phyloP scores from a whole-genome alignment of 2,888 invertebrate species.

The Hartigia nigra region DNA sequence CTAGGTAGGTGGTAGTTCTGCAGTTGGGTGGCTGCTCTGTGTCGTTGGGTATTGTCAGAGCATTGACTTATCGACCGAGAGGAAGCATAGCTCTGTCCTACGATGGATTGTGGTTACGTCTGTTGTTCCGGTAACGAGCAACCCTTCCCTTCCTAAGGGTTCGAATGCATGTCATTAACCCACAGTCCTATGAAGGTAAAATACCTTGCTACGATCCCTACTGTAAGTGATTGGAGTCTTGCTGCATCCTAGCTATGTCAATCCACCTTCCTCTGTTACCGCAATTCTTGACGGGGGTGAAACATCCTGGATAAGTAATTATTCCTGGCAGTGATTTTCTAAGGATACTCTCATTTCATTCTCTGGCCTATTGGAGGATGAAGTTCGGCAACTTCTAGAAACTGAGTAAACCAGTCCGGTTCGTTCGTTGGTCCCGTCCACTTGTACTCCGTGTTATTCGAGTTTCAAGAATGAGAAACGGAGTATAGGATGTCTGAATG shows the following conservation, averaged over 20 bases:
- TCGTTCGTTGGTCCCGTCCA: background rate
- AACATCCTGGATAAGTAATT: background rate
- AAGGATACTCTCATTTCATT: background rate
- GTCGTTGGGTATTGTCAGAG: slow-evolving; percentile 49
- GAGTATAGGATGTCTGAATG: background rate
- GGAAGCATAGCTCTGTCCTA: slow-evolving; percentile 19
- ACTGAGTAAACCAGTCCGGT: background rate
- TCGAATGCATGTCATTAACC: slow-evolving; percentile 5
- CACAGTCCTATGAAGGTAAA: background rate
- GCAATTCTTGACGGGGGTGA: background rate
- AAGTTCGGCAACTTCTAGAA: background rate
- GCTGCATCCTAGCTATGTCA: background rate
- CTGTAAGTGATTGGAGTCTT: background rate
- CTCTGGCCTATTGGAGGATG: background rate
- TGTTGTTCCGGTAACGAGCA: slow-evolving; percentile 45
- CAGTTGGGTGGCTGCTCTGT: background rate
- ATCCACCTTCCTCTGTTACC: background rate
- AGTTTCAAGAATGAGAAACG: background rate
- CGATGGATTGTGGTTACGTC: slow-evolving; percentile 41
- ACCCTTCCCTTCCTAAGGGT: slow-evolving; percentile 22
- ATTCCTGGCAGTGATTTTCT: background rate
- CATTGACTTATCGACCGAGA: slow-evolving; percentile 50
- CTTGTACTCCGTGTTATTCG: background rate
- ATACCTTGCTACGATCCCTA: background rate
- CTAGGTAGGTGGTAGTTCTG: background rate